Percentiles rank a stretch among this genome's conserved stretches.
Conservation (phyloP, 2,888 invertebrate species). For the Mythimna vitellina region DNA sequence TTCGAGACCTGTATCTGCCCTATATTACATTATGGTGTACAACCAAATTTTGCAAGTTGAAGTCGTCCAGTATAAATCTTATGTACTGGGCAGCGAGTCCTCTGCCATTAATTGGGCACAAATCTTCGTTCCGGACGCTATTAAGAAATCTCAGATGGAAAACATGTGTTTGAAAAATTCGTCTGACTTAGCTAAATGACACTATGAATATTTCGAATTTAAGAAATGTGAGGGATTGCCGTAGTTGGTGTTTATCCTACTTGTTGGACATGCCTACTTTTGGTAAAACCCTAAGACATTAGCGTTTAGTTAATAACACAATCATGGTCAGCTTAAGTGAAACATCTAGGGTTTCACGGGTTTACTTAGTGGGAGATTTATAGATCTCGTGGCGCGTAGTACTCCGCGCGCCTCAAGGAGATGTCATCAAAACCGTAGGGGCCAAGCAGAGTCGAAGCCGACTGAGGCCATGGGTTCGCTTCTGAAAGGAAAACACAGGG, state of each 20-base stretch:
- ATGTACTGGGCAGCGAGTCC: not conserved
- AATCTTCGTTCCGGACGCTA: not conserved
- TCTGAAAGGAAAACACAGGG: no score
- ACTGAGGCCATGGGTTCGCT: no score
- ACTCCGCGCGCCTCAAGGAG: no score
- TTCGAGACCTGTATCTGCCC: no score
- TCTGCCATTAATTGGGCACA: not conserved
- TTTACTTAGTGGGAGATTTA: not conserved
- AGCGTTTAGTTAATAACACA: not conserved
- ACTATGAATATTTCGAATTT: not conserved
- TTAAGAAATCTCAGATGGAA: not conserved
- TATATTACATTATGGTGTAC: no score
- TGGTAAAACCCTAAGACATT: not conserved
- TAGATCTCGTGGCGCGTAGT: not conserved
- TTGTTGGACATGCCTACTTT: not conserved
- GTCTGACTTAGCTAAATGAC: not conserved
- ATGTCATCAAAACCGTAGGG: no score
- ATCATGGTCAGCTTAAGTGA: not conserved
- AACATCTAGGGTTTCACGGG: not conserved
- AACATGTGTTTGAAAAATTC: not conserved
- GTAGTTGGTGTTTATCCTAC: no score
- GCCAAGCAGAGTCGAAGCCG: no score
- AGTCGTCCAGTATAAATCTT: not conserved
- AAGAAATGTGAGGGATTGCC: not conserved
- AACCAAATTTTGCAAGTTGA: not conserved